Evolutionary conservation across 2,113 vertebrate genomes (phyloP).

Genomic region (Hyperopisus bebe): DNA sequence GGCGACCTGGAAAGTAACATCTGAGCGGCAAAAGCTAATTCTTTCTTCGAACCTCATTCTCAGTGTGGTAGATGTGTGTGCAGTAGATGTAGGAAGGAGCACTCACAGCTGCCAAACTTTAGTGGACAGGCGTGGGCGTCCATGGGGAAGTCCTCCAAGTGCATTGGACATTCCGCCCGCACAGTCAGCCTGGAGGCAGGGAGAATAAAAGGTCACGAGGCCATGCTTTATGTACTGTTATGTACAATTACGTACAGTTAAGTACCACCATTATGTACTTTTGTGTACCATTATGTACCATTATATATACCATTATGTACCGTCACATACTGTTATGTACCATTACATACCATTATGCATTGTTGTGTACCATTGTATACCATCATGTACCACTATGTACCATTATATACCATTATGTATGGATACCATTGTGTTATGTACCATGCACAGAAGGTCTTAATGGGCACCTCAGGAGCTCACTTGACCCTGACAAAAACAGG

Average conservation of each 20-base stretch:
- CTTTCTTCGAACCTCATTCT: not conserved
- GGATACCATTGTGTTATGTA: not conserved
- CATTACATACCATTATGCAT: not conserved
- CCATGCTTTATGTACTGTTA: not conserved
- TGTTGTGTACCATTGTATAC: not conserved
- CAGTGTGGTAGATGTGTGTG: not conserved
- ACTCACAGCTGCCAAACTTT: slow-evolving; percentile 76
- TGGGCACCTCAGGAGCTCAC: not conserved
- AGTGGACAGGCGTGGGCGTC: slow-evolving; percentile 72
- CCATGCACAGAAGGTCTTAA: not conserved
- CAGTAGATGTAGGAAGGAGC: not conserved
- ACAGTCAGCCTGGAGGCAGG: slow-evolving; percentile 60
- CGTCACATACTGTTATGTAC: not conserved
- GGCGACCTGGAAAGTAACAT: not conserved
- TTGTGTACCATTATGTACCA: not conserved
- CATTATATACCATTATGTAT: not conserved
- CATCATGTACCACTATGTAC: not conserved
- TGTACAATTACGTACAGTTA: no score
- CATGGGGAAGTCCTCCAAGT: slow-evolving; percentile 74
- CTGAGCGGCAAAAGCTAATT: not conserved
- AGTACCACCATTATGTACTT: not conserved
- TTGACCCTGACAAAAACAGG: not conserved
- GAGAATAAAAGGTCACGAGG: not conserved
- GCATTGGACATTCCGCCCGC: slow-evolving; percentile 72
- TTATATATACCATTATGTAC: not conserved